phyloP scores from a whole-genome alignment of 2,888 invertebrate species.

The Osedax fenrisi region DNA sequence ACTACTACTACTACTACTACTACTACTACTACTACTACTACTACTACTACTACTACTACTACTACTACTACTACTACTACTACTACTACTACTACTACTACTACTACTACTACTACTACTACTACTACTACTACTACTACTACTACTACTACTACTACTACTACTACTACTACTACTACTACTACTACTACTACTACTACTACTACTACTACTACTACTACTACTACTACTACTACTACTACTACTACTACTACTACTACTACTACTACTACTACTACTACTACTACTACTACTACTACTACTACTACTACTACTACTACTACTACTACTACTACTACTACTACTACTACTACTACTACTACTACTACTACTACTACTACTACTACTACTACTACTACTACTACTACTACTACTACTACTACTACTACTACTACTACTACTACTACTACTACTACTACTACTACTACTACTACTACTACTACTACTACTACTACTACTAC shows the following conservation, averaged over 20 bases:
- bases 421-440: no score
- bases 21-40: conserved; percentile 3
- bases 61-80: not conserved
- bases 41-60: not conserved
- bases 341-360: no score
- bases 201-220: not conserved
- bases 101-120: conserved; percentile 7
- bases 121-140: conserved; percentile 14
- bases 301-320: conserved; percentile 13
- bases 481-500: not conserved
- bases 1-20: conserved; percentile 3
- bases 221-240: not conserved
- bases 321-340: no score
- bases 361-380: no score
- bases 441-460: not conserved
- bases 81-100: conserved; percentile 18
- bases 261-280: not conserved
- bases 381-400: no score
- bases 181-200: not conserved
- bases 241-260: not conserved
- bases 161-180: not conserved
- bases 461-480: not conserved
- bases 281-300: conserved; percentile 16
- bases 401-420: no score
- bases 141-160: not conserved